Base-by-base conservation (phyloP, 2,888 invertebrate genomes). In the Thera obeliscata region DNA sequence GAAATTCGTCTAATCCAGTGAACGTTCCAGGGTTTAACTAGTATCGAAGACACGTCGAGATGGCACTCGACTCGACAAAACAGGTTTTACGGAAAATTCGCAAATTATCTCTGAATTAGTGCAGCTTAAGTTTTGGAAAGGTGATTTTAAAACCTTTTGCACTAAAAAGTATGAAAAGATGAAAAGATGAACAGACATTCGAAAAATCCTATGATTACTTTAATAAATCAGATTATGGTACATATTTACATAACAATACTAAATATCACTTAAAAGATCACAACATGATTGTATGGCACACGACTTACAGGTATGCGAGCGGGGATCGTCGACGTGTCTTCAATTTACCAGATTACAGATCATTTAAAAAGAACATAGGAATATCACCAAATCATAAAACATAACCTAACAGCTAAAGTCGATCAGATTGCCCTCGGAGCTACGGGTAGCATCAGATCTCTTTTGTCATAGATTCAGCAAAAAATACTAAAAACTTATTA, bases 381-480 rank as follows among this genome's bases (percentile, higher is more conserved):
- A 90, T 92, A 91, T 90, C 91, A 89, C 90, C 87, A 85, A 87
- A 88, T 85, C 81, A 79, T 85, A 87, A 7, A 12, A 87, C 84
- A 73, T 87, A 84, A 86, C 81, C 83, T 87, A 87, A 79, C 86
- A 72, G 81, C 88, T 91, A 90, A 89, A 87, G 84, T 89, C 90
- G 91, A 93, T 93, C 91, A 87, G 87, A 78, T 83, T 82, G 84
- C 70, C 79, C 63, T 41, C 73, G 75, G 78, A 80, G 77, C 78
- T 69, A 76, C 57, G 79, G 82, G 80, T 78, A 88, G 85, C 81
- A 85, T 94, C 94, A 95, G 95, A 95, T 95, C 95, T 95, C 86
- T 93, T 94, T 93, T 94, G 94, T 94, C 94, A 94, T 91, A 93
- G 90, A 91, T 91, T 91, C 91, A 90, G 90, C 87, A 83, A 88